Evolutionary conservation across 2,113 vertebrate species (phyloP).

Genomic region (Nothocercus julius): DNA sequence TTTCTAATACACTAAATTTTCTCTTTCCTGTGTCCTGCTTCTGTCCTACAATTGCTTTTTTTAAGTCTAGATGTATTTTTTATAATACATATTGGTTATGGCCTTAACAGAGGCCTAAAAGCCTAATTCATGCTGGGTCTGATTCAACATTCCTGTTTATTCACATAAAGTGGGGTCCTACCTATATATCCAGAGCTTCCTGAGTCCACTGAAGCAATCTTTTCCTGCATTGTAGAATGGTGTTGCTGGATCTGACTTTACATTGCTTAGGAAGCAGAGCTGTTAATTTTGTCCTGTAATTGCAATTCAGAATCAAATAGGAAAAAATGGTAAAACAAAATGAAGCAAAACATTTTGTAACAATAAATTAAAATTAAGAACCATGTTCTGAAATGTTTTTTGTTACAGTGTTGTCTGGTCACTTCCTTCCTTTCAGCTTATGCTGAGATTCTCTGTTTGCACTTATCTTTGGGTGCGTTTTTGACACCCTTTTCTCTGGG

Average conservation of each 20-base stretch:
- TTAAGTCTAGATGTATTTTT: not conserved
- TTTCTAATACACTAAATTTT: not conserved
- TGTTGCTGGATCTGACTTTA: not conserved
- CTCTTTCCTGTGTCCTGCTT: not conserved
- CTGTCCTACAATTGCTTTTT: not conserved
- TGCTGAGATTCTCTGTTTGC: not conserved
- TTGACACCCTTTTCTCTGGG: not conserved
- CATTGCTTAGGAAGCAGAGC: not conserved
- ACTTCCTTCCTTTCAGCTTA: not conserved
- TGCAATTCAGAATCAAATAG: not conserved
- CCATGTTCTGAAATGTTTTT: not conserved
- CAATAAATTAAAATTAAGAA: not conserved
- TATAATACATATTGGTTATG: not conserved
- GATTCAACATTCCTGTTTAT: not conserved
- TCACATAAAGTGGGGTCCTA: not conserved
- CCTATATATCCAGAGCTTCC: not conserved
- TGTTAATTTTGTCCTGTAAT: not conserved
- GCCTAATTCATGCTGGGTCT: not conserved
- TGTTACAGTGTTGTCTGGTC: not conserved
- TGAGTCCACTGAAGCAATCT: not conserved
- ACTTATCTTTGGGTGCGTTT: not conserved
- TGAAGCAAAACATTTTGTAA: not conserved
- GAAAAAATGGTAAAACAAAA: not conserved
- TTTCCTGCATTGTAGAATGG: not conserved
- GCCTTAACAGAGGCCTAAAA: not conserved